Percentiles rank a stretch among this genome's conserved stretches.
These are phyloP conservation scores for Xiphorhynchus erythropygius DNA, from an alignment of 2,797 vertebrate species.

Conservation along the genomic window DNA sequence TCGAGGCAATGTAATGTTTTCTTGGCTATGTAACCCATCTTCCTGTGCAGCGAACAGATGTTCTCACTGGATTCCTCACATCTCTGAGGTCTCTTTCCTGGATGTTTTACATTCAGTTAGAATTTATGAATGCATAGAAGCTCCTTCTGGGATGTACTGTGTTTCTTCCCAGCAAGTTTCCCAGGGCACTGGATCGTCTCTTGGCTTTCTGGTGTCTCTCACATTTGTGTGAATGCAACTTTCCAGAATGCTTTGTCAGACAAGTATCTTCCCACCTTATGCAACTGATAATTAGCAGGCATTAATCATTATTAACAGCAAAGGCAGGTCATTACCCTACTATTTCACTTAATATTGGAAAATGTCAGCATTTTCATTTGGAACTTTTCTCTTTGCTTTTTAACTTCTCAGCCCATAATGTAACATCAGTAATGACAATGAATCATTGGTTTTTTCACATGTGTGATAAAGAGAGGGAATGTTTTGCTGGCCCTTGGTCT, in stretches of 20 bases:
- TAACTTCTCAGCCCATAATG: neutral
- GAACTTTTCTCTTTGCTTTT: neutral
- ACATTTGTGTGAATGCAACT: neutral
- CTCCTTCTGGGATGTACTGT: conserved; percentile 46
- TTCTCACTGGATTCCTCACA: conserved; percentile 53
- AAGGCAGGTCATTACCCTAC: neutral
- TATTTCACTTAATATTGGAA: neutral
- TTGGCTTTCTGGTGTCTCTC: neutral
- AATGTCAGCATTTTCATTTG: neutral
- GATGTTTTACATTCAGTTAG: conserved; percentile 52
- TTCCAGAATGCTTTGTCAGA: neutral
- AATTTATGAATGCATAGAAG: conserved; percentile 58
- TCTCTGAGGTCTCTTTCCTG: conserved; percentile 61
- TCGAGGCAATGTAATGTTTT: conserved; percentile 41
- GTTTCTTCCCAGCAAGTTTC: conserved; percentile 48
- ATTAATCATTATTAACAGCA: neutral
- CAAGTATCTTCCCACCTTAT: neutral
- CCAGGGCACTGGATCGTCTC: neutral
- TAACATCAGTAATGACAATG: neutral
- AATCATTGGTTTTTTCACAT: neutral
- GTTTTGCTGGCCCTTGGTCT: neutral
- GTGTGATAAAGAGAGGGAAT: neutral
- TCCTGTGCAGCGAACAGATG: conserved; percentile 25
- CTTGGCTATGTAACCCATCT: conserved; percentile 37
- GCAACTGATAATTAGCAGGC: neutral